Base-by-base conservation (phyloP, 92 coral and sea anemone species). In the Parazoanthus atlanticus region DNA sequence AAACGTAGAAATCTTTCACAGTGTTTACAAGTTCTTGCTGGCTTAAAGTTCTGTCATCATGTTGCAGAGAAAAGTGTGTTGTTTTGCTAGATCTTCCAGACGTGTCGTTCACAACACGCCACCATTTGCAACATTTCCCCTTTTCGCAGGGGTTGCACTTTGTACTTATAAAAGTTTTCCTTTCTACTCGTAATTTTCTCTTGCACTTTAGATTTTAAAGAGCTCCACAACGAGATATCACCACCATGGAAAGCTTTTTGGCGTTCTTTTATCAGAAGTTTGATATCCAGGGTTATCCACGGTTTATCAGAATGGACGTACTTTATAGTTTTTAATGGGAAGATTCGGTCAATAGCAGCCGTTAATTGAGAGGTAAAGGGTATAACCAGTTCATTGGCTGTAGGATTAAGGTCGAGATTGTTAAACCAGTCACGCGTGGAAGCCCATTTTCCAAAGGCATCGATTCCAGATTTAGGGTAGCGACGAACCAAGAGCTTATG, bases 181-280 rank as follows among this genome's bases (percentile, higher is more conserved):
- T 88, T 88, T 75, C 78, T 46, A 6, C 32, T 26, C 6, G 47
- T 31, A 25, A 88, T 88, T 38, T 88, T 80, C 33, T 43, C 11
- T 70, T 70, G 32, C 7, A 69, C 87, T 81, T 76, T 81, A 31
- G 61, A 47, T 49, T 40, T 71, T 13, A 64, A 81, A 29, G 52
- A 79, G 43, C 31, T 74, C 82, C 82, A 82, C 16, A 82, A 67
- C 15, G 31, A 40, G 15, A 31, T 54, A 74, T 89, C 47, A 12
- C 77, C 76, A 23, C 31, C 12, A 58, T 69, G 82, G 74, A 81
- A 89, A 25, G 86, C 88, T 74, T 17, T 81, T 66, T 89, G 83
- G 52, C 91, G 78, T 25, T 89, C 74, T n/a, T 29, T 56, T 79
- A 65, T 65, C 28, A 65, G 17, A 4, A 19, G 70, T 65, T 21